phyloP scores from a whole-genome alignment of 2,113 vertebrate genomes.

The Isichthys henryi region DNA sequence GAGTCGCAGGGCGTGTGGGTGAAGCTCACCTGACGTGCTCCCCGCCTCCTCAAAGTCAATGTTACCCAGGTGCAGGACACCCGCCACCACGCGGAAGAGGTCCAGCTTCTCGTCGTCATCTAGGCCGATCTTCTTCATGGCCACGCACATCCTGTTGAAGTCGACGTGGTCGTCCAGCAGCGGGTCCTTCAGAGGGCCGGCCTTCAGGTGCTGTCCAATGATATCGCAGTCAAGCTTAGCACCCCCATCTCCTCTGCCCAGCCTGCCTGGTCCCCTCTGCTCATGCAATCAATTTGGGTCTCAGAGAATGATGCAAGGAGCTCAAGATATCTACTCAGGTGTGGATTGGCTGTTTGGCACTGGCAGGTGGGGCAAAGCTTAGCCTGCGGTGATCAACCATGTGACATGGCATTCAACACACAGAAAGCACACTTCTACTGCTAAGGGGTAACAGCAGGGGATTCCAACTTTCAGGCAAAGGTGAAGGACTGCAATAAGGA shows the following conservation, averaged over 20 bases:
- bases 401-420: background rate
- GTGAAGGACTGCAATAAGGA: background rate
- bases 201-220: conserved; percentile 74
- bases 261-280: background rate
- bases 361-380: background rate
- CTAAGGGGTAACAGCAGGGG: background rate
- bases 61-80: conserved; percentile 93
- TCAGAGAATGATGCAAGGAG: background rate
- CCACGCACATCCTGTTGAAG: conserved; percentile 86
- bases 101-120: conserved; percentile 88
- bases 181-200: conserved; percentile 86
- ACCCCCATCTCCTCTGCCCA: background rate
- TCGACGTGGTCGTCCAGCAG: conserved; percentile 89
- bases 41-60: conserved; percentile 96
- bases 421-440: background rate
- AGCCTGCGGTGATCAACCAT: background rate
- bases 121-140: conserved; percentile 97
- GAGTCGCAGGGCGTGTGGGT: background rate
- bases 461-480: background rate
- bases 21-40: conserved; percentile 77
- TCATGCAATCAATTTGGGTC: background rate
- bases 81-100: conserved; percentile 90
- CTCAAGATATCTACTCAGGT: background rate
- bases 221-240: background rate
- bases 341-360: background rate